These are phyloP conservation scores for Germaria angustata DNA, from an alignment of 2,888 invertebrate genomes.

Conservation along the genomic window DNA sequence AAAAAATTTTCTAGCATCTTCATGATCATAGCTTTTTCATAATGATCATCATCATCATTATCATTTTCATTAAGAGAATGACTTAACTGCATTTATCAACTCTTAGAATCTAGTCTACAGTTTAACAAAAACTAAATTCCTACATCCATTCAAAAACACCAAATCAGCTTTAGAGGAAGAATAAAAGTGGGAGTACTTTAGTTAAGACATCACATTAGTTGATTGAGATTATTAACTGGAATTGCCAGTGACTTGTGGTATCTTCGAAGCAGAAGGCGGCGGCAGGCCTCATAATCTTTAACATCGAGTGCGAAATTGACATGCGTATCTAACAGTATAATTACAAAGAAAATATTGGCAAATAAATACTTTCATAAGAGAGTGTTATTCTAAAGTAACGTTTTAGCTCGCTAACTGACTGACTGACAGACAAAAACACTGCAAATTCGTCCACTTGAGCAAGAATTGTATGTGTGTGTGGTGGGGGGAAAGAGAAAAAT, in stretches of 20 bases:
- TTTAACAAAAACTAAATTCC: neutral
- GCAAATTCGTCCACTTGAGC: neutral
- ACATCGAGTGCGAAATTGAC: slow-evolving; percentile 68
- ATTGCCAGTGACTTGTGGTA: slow-evolving; percentile 42
- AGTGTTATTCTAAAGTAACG: neutral
- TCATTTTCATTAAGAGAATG: slow-evolving; percentile 40
- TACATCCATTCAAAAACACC: neutral
- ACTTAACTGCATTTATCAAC: slow-evolving; percentile 53
- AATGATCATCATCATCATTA: slow-evolving; percentile 30
- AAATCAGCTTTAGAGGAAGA: slow-evolving; percentile 34
- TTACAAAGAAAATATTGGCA: slow-evolving; percentile 71
- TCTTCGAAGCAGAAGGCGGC: slow-evolving; percentile 50
- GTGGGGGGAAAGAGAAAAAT: slow-evolving; percentile 22
- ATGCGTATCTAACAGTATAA: slow-evolving; percentile 70
- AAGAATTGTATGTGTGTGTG: neutral
- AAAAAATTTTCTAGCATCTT: slow-evolving; percentile 40
- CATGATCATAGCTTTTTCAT: slow-evolving; percentile 12
- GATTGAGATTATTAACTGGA: slow-evolving; percentile 60
- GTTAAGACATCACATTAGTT: slow-evolving; percentile 61
- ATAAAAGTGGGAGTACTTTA: slow-evolving; percentile 62
- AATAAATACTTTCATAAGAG: slow-evolving; percentile 31
- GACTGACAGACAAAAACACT: slow-evolving; percentile 12
- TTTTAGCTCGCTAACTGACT: neutral
- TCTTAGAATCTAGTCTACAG: slow-evolving; percentile 60
- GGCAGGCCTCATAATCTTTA: slow-evolving; percentile 62